A percentile compares a stretch with the other conserved stretches of the same genome.
Conservation (phyloP, 2,113 vertebrate genomes). For the Neodon shergylaensis region DNA sequence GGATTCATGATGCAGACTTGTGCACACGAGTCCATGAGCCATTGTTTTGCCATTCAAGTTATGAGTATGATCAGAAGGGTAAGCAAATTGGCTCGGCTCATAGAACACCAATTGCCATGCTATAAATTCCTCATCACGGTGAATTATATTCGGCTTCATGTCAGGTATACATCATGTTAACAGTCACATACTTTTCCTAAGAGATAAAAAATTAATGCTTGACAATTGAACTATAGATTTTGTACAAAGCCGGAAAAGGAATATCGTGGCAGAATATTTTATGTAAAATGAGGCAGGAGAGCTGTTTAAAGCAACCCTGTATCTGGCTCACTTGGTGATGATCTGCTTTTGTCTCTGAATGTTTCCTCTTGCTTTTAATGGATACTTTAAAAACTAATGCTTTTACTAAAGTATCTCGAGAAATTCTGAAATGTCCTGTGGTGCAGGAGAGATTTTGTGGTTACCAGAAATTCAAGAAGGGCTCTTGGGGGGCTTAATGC, state of each 20-base stretch:
- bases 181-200: constrained; percentile 28
- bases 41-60: background rate
- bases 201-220: background rate
- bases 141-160: background rate
- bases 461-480: background rate
- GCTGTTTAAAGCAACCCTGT: constrained; percentile 1
- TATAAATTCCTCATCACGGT: background rate
- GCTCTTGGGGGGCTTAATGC: background rate
- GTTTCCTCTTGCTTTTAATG: background rate
- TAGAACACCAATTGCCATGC: background rate
- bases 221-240: background rate
- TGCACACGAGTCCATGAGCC: background rate
- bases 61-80: background rate
- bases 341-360: background rate
- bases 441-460: background rate
- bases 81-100: background rate
- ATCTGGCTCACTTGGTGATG: background rate
- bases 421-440: background rate
- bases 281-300: background rate
- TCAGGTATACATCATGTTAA: background rate
- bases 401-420: constrained; percentile 1
- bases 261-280: background rate
- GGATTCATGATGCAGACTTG: background rate
- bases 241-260: background rate
- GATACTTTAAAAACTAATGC: background rate